phyloP scores from a whole-genome alignment of 2,113 vertebrate genomes.

The Mungos mungo region DNA sequence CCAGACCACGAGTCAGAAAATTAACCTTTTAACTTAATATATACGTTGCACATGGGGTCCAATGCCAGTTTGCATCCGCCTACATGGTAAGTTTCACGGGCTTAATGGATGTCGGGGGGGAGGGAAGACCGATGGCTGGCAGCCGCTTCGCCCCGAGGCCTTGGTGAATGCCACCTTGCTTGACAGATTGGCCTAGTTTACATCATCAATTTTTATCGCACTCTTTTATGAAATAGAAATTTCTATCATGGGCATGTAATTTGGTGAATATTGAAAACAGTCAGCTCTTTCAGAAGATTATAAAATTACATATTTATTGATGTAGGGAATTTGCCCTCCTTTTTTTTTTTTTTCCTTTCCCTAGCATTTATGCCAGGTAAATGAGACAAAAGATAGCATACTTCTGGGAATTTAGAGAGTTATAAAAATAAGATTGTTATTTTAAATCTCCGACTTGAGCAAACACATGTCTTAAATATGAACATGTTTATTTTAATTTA shows the following conservation, averaged over 20 bases:
- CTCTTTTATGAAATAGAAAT: slow-evolving; percentile 61
- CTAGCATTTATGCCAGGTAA: background rate
- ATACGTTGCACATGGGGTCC: background rate
- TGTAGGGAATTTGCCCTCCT: background rate
- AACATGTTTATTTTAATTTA: background rate
- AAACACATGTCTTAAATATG: background rate
- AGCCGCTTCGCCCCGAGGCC: slow-evolving; percentile 17
- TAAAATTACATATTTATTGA: slow-evolving; percentile 52
- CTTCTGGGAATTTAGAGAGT: background rate
- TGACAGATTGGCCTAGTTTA: slow-evolving; percentile 57
- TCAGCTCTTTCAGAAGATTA: background rate
- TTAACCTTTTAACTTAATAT: slow-evolving; percentile 44
- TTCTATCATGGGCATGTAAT: slow-evolving; percentile 46
- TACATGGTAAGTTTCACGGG: background rate
- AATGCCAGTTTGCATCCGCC: fast-evolving
- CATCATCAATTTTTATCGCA: slow-evolving; percentile 60
- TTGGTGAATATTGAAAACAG: slow-evolving; percentile 48
- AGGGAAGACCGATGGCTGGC: background rate
- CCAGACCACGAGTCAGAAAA: slow-evolving; percentile 24
- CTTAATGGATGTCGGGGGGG: background rate
- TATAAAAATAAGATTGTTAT: background rate
- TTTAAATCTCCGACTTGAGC: background rate
- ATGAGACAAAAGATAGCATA: background rate
- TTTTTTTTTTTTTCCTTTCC: background rate
- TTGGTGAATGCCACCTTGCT: background rate